phyloP scores from a whole-genome alignment of 2,797 vertebrate species.

The Spondyliosoma cantharus region DNA sequence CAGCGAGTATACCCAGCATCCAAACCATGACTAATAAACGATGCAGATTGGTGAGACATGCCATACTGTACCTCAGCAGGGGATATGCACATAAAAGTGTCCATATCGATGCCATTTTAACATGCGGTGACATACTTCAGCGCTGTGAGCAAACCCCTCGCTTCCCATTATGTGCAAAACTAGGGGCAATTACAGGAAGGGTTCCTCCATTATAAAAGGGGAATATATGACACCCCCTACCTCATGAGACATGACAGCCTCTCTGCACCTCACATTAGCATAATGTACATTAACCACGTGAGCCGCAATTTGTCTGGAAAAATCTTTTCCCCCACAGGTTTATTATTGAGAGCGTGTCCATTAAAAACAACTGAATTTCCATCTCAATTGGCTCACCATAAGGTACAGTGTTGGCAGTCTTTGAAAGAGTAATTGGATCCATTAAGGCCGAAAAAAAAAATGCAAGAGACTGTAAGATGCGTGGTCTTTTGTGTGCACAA shows the following conservation, averaged over 20 bases:
- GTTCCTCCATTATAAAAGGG: conserved; percentile 64
- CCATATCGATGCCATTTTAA: conserved; percentile 48
- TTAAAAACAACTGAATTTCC: conserved; percentile 85
- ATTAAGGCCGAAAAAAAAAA: conserved; percentile 75
- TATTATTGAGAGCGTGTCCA: conserved; percentile 80
- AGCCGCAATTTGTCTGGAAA: conserved; percentile 81
- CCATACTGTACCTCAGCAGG: conserved; percentile 23
- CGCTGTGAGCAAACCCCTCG: conserved; percentile 40
- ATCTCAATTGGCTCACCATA: conserved; percentile 79
- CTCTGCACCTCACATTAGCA: conserved; percentile 76
- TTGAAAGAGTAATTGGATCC: conserved; percentile 82
- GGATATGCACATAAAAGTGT: conserved; percentile 19
- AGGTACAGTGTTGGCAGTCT: conserved; percentile 70
- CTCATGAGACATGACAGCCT: conserved; percentile 64
- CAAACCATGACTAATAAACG: conserved; percentile 52
- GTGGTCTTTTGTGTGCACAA: conserved; percentile 59
- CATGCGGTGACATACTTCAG: conserved; percentile 55
- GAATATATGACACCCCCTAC: conserved; percentile 63
- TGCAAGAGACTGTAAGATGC: conserved; percentile 45
- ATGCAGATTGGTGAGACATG: conserved; percentile 36
- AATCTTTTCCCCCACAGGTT: conserved; percentile 72
- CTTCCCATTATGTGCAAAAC: conserved; percentile 67
- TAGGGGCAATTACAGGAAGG: conserved; percentile 69
- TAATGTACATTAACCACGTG: conserved; percentile 77
- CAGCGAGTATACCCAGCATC: conserved; percentile 22